These are phyloP conservation scores for Anableps anableps DNA, from an alignment of 2,797 vertebrate species.

Conservation along the genomic window DNA sequence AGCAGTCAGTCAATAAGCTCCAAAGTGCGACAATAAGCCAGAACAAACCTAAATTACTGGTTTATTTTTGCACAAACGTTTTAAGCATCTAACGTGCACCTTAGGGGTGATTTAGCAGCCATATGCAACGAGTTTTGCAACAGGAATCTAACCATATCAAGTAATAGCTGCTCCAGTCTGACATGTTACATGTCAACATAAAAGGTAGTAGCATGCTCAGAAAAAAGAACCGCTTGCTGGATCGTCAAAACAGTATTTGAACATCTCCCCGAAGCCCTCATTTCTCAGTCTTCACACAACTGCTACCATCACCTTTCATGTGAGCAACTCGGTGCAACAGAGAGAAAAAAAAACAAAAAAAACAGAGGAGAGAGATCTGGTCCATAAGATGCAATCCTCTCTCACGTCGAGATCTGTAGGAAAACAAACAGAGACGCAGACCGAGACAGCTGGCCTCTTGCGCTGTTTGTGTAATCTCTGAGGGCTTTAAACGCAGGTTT, in stretches of 20 bases:
- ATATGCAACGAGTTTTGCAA: neutral
- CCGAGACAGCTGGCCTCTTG: neutral
- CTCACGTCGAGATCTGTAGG: neutral
- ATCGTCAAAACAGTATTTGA: conserved; percentile 17
- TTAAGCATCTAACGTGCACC: neutral
- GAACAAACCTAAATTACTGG: neutral
- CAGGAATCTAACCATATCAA: neutral
- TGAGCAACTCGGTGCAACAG: conserved; percentile 12
- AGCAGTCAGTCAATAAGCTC: conserved; percentile 22
- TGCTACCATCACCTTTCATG: conserved; percentile 17
- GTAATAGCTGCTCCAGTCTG: neutral
- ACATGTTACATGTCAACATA: neutral
- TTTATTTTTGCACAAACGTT: neutral
- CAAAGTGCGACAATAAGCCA: neutral
- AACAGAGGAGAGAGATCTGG: conserved; percentile 1
- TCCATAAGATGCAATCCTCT: neutral
- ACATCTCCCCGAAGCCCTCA: conserved; percentile 20
- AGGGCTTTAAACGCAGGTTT: neutral
- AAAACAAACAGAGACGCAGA: neutral
- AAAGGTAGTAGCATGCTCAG: neutral
- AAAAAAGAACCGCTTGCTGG: neutral
- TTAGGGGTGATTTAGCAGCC: neutral
- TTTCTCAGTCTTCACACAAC: conserved; percentile 12
- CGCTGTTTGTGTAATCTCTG: neutral
- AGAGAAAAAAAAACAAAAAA: neutral